A percentile compares a stretch with the other conserved stretches of the same genome.
Evolutionary conservation across 2,797 vertebrate genomes (phyloP).

Genomic region (Sebastes trivittatus): DNA sequence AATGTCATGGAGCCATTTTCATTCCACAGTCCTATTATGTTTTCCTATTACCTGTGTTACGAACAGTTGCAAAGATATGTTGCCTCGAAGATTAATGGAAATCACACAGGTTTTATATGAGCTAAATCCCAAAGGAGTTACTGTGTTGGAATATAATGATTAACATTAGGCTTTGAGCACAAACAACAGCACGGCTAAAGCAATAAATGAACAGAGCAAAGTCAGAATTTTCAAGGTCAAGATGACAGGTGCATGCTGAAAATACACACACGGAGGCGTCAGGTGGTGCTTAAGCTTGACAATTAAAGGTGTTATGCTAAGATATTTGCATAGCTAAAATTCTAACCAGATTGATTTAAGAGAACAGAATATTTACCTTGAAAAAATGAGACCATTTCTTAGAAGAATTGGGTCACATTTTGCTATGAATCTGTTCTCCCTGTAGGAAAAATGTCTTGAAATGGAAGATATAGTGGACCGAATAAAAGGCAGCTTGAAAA

Average conservation of each 20-base stretch:
- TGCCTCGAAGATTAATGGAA: neutral
- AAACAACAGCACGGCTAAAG: neutral
- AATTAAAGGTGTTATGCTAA: neutral
- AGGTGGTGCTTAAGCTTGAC: neutral
- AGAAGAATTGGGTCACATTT: neutral
- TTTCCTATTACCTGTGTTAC: neutral
- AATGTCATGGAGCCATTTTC: conserved; percentile 20
- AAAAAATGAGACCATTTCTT: neutral
- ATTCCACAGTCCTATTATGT: neutral
- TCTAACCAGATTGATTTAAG: neutral
- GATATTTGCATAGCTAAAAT: neutral
- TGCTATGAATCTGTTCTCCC: neutral
- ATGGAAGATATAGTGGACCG: neutral
- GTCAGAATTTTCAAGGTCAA: conserved; percentile 14
- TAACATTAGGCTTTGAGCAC: neutral
- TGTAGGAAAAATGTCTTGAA: neutral
- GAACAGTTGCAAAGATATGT: neutral
- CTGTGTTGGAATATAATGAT: neutral
- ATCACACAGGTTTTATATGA: neutral
- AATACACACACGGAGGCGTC: neutral
- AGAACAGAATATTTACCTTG: neutral
- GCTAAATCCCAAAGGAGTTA: neutral
- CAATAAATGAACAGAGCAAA: neutral
- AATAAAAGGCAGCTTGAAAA: conserved; percentile 32
- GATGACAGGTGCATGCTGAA: neutral